phyloP scores from a whole-genome alignment of 1,140 invertebrate genomes.

The Micrasema minimum region DNA sequence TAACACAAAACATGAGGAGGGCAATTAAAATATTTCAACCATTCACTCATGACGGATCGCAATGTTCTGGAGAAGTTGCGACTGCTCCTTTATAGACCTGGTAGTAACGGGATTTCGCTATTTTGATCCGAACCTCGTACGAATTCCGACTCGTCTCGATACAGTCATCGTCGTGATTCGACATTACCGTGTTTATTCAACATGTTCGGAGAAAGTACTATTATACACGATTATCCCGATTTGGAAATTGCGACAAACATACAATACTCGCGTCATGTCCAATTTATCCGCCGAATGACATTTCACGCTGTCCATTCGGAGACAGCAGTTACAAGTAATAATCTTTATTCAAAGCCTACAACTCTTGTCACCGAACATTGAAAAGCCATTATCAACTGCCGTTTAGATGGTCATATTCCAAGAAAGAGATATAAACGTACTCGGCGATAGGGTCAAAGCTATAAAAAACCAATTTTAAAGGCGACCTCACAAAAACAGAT shows the following conservation, averaged over 20 bases:
- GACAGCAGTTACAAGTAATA: too few species aligned
- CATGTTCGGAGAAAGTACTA: neutral
- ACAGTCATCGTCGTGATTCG: conserved; percentile 15
- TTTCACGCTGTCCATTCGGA: too few species aligned
- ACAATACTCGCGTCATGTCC: neutral
- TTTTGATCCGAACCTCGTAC: neutral
- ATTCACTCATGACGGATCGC: neutral
- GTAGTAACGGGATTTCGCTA: conserved; percentile 1
- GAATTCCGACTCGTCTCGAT: neutral
- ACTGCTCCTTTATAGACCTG: neutral
- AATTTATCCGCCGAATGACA: conserved; percentile 14
- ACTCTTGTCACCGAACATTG: too few species aligned
- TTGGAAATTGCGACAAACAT: conserved; percentile 9
- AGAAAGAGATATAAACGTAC: too few species aligned
- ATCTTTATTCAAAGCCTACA: too few species aligned
- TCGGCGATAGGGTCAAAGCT: too few species aligned
- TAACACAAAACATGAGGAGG: neutral
- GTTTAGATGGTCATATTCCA: too few species aligned
- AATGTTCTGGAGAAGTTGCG: neutral
- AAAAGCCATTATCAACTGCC: too few species aligned
- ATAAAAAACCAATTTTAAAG: too few species aligned
- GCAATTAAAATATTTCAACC: conserved; percentile 15
- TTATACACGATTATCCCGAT: neutral
- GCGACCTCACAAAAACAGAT: too few species aligned
- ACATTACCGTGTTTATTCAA: neutral